phyloP scores from a whole-genome alignment of 2,797 vertebrate species.

The Cossypha polioptera region DNA sequence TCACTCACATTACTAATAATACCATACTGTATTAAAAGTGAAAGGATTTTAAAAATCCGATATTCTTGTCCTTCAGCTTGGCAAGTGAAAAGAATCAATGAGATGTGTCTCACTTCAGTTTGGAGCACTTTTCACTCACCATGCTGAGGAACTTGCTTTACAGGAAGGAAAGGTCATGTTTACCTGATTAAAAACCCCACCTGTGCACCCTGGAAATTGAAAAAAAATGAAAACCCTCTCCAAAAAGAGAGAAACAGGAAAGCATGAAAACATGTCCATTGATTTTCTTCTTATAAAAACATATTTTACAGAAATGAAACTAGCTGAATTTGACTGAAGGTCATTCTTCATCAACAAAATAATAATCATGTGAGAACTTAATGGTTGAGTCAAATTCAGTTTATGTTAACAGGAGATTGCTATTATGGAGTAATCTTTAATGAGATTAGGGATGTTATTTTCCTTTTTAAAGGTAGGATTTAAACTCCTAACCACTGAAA shows the following conservation, averaged over 20 bases:
- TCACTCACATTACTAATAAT: constrained; percentile 15
- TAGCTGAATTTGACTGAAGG: background rate
- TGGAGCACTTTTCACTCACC: constrained; percentile 7
- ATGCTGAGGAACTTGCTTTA: background rate
- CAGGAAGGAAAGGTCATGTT: background rate
- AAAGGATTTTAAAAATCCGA: constrained; percentile 12
- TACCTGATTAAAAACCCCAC: background rate
- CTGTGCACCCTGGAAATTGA: background rate
- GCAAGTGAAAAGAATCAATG: constrained; percentile 14
- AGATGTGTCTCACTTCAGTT: background rate
- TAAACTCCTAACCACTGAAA: background rate
- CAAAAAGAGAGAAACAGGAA: background rate
- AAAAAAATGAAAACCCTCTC: background rate
- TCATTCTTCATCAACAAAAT: constrained; percentile 5
- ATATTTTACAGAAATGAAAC: background rate
- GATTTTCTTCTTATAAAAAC: background rate
- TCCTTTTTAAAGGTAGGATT: background rate
- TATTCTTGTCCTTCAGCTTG: constrained; percentile 21
- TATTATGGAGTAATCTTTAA: background rate
- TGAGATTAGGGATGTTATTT: background rate
- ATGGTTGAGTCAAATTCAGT: background rate
- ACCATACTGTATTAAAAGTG: background rate
- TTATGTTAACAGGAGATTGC: background rate
- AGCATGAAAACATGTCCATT: background rate
- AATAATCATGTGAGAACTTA: background rate